A percentile compares a stretch with the other conserved stretches of the same genome.
These are phyloP conservation scores for Meles meles DNA, from an alignment of 2,113 vertebrate species.

Conservation along the genomic window DNA sequence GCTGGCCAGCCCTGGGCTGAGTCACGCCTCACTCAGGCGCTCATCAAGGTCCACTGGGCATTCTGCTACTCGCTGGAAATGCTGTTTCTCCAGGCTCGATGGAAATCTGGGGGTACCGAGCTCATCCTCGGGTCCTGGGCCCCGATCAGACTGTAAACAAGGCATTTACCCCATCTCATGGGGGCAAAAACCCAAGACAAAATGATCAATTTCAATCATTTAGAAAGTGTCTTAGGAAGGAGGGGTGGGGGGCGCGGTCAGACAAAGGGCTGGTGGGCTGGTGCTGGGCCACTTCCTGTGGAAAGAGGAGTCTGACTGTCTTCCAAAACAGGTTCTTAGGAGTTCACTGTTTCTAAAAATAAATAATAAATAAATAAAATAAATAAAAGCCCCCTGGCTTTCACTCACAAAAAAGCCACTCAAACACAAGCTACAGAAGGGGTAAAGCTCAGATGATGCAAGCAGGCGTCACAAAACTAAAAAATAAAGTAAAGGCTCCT, in stretches of 20 bases:
- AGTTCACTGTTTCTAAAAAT: not conserved
- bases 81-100: not conserved
- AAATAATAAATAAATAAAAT: not conserved
- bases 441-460: not conserved
- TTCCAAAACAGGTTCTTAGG: not conserved
- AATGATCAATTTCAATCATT: not conserved
- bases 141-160: not conserved
- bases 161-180: no score
- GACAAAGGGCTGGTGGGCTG: not conserved
- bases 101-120: not conserved
- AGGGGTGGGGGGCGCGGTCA: rapidly evolving
- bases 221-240: not conserved
- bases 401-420: not conserved
- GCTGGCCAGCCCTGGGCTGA: not conserved
- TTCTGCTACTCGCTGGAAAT: not conserved
- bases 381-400: not conserved
- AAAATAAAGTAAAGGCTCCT: not conserved
- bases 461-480: not conserved
- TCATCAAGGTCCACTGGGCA: not conserved
- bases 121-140: not conserved
- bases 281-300: not conserved
- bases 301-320: not conserved
- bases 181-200: not conserved
- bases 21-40: rapidly evolving
- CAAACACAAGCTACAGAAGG: not conserved